These are phyloP conservation scores for Anolis sagrei DNA, from an alignment of 2,113 vertebrate species.

Conservation along the genomic window DNA sequence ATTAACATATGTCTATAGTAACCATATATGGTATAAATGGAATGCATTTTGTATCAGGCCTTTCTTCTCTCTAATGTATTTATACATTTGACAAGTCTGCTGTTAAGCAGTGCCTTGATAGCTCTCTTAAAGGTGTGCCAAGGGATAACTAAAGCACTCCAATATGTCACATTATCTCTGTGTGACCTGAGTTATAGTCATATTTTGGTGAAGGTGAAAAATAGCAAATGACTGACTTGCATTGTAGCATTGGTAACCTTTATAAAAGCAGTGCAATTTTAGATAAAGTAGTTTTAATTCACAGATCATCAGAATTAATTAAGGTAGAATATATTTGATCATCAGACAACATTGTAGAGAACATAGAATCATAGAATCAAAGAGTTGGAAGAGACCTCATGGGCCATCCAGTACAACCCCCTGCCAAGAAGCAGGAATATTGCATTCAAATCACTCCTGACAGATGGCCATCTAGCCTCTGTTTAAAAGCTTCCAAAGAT, in stretches of 20 bases:
- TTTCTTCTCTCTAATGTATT: background rate
- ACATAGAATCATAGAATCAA: too few species aligned
- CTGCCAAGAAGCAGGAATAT: too few species aligned
- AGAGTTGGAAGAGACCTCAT: too few species aligned
- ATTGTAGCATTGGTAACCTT: background rate
- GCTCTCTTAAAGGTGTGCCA: background rate
- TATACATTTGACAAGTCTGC: background rate
- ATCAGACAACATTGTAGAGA: background rate
- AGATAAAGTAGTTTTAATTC: background rate
- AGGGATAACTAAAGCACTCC: background rate
- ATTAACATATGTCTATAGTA: background rate
- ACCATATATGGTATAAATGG: background rate
- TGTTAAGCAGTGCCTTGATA: background rate
- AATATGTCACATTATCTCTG: background rate
- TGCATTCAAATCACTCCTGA: too few species aligned
- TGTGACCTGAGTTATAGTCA: conserved; percentile 6
- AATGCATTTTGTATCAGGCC: background rate
- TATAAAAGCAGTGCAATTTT: background rate
- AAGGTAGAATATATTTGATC: background rate
- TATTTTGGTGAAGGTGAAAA: background rate
- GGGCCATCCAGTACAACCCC: too few species aligned
- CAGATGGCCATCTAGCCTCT: too few species aligned
- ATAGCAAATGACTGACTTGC: background rate
- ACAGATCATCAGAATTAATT: background rate
- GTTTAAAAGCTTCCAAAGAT: too few species aligned